Base-by-base conservation (phyloP, 2,888 invertebrate genomes). In the Zele albiditarsus region DNA sequence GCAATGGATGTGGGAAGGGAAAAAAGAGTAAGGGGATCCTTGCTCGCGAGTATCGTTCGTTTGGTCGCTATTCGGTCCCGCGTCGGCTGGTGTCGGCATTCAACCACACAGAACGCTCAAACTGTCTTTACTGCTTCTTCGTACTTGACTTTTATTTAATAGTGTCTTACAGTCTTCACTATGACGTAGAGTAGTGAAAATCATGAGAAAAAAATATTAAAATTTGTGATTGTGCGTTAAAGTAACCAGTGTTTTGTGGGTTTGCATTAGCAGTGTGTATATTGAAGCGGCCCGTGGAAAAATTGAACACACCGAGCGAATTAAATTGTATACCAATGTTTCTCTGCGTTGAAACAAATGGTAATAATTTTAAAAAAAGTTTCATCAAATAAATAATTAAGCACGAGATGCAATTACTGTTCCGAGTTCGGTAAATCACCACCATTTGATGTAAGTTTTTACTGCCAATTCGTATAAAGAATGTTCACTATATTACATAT, bases 1-100 rank as follows among this genome's bases (percentile, higher is more conserved):
- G n/a, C 46, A 38, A 66, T 57, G 67, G 58, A 65, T 31, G 31
- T 38, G 58, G 38, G 25, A 68, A 38, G 67, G 73, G 60, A 58
- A 63, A 65, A 74, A 77, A 65, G 74, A 68, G 67, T 63, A 53
- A 66, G 69, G 65, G 58, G 67, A 12, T 68, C 62, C 53, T 68
- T 38, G 77, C 49, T 28, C 20, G 46, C 49, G 57, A 71, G 71
- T 68, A 68, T 69, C 65, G 60, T 60, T 31, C 16, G 31, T 62
- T 60, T 49, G 23, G 31, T 28, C 42, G 33, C 63, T 60, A 33
- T 42, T 63, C 57, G 72, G 62, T 72, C 67, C 62, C 72, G 71
- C 67, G 67, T 31, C 53, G 38, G 67, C 20, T 49, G 53, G 38
- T 38, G 53, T 69, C 49, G 68, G 60, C n/a, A 53, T 20, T 53